Percentiles rank a stretch among this genome's conserved stretches.
Conservation (phyloP, 2,113 vertebrate genomes). For the Centropus bengalensis region DNA sequence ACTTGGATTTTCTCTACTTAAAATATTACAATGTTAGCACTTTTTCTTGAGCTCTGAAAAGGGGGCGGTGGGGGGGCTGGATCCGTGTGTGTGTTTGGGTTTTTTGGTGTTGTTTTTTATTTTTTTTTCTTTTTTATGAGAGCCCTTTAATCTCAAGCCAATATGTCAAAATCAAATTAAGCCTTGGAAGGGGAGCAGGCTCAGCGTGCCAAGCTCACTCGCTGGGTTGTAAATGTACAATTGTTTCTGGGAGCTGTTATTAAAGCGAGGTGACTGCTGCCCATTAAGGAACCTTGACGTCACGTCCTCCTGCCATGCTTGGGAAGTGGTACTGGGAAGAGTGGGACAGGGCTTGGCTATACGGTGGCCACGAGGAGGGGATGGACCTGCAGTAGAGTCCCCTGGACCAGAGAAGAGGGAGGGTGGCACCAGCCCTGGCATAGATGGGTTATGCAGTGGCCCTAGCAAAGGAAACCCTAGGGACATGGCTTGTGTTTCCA, state of each 20-base stretch:
- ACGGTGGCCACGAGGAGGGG: background rate
- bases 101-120: background rate
- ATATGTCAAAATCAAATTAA: constrained; percentile 78
- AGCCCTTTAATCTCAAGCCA: constrained; percentile 76
- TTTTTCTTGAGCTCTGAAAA: constrained; percentile 72
- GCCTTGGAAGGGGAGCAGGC: constrained; percentile 67
- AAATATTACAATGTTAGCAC: constrained; percentile 79
- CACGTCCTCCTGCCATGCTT: background rate
- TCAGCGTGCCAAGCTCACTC: constrained; percentile 62
- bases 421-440: background rate
- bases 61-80: background rate
- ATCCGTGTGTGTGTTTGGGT: background rate
- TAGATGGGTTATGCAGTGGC: background rate
- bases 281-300: constrained; percentile 64
- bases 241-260: constrained; percentile 73
- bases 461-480: background rate
- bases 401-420: background rate
- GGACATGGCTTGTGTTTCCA: background rate
- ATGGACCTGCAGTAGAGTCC: rapidly evolving
- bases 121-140: constrained; percentile 36
- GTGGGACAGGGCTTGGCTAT: rapidly evolving
- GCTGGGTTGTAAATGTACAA: constrained; percentile 68
- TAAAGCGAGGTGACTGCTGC: constrained; percentile 63
- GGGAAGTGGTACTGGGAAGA: background rate
- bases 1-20: constrained; percentile 83